Percentiles rank a stretch among this genome's conserved stretches.
Conservation (phyloP, 2,797 vertebrate genomes). For the Cryptoprocta ferox region DNA sequence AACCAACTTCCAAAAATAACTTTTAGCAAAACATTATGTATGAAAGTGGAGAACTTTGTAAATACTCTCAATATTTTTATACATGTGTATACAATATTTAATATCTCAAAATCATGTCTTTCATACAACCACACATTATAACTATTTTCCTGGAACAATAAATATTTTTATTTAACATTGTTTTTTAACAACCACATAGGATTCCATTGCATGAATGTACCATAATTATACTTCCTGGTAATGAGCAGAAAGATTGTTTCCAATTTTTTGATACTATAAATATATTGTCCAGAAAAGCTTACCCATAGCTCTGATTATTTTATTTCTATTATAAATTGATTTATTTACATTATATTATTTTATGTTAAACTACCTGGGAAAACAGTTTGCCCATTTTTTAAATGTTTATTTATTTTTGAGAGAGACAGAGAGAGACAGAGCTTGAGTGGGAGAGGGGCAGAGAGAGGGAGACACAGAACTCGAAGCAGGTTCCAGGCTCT, state of each 20-base stretch:
- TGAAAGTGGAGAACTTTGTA: neutral
- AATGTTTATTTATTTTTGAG: no score
- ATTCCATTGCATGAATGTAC: neutral
- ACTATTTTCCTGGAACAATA: neutral
- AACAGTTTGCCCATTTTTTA: no score
- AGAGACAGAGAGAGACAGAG: no score
- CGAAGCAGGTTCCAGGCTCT: no score
- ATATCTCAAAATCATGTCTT: neutral
- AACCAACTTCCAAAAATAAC: neutral
- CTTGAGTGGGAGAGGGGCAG: no score
- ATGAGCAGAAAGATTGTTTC: neutral
- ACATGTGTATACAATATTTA: neutral
- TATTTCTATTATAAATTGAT: neutral
- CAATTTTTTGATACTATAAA: neutral
- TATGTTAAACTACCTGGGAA: neutral
- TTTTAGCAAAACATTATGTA: neutral
- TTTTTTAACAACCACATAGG: neutral
- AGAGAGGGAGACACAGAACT: no score
- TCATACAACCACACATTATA: neutral
- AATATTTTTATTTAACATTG: neutral
- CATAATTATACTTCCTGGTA: neutral
- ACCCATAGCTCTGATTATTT: neutral
- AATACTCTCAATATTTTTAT: neutral
- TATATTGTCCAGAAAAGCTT: neutral
- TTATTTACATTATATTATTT: neutral